These are phyloP conservation scores for Clarias pachynema DNA, from an alignment of 2,797 vertebrate genomes.

Conservation along the genomic window DNA sequence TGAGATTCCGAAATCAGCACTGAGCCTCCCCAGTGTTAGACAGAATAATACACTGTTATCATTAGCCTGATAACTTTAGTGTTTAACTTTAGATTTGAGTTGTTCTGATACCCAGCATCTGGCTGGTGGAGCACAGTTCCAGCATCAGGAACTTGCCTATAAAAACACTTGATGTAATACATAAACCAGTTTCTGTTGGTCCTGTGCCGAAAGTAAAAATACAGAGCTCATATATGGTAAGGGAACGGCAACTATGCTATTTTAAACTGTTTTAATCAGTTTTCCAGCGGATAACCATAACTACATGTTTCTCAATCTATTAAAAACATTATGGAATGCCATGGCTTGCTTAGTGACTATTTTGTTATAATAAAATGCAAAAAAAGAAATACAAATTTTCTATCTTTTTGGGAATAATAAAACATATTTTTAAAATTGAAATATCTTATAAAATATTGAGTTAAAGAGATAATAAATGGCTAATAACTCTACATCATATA, in stretches of 20 bases:
- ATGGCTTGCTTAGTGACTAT: neutral
- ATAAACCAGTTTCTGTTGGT: slow-evolving; percentile 9
- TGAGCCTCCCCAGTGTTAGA: neutral
- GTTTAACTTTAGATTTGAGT: neutral
- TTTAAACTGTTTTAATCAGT: slow-evolving; percentile 28
- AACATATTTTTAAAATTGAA: neutral
- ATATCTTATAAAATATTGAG: neutral
- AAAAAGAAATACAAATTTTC: neutral
- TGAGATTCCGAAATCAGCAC: neutral
- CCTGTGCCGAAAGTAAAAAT: neutral
- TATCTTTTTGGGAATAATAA: neutral
- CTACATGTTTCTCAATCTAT: slow-evolving; percentile 21
- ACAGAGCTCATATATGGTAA: slow-evolving; percentile 46
- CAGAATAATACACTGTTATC: neutral
- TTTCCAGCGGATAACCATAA: slow-evolving; percentile 21
- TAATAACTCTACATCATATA: neutral
- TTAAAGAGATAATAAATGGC: neutral
- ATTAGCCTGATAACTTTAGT: no score
- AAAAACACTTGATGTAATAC: slow-evolving; percentile 9
- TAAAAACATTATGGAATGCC: slow-evolving; percentile 28
- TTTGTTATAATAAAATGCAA: neutral
- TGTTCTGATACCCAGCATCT: neutral
- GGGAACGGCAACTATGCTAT: slow-evolving; percentile 34
- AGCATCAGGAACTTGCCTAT: slow-evolving; percentile 16
- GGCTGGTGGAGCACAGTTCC: neutral